phyloP scores from a whole-genome alignment of 1,140 invertebrate species.

The Pseudomyrmex gracilis region DNA sequence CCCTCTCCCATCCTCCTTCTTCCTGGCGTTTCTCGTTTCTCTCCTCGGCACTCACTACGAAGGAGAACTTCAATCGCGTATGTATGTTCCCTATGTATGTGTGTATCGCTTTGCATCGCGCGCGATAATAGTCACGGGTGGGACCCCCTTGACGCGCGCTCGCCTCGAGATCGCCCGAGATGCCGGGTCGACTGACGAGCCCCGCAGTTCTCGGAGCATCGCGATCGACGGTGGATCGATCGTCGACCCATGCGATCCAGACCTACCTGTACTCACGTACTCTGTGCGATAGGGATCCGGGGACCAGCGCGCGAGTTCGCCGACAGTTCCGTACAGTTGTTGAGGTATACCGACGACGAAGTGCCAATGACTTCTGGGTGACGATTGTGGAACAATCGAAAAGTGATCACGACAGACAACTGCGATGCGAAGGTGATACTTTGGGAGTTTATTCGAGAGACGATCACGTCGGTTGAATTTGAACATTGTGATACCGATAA shows the following conservation, averaged over 20 bases:
- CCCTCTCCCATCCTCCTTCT: slow-evolving; percentile 78
- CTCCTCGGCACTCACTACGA: slow-evolving; percentile 47
- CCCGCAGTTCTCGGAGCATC: slow-evolving; percentile 61
- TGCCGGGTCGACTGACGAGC: slow-evolving; percentile 34
- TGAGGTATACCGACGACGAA: neutral
- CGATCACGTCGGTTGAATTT: neutral
- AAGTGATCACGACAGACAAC: neutral
- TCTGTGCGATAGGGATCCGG: neutral
- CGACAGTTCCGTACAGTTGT: neutral
- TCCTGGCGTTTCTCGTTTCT: slow-evolving; percentile 60
- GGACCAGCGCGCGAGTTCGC: neutral
- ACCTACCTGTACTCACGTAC: neutral
- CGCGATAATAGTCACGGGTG: slow-evolving; percentile 79
- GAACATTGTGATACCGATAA: neutral
- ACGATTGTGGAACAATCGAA: neutral
- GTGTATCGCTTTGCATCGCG: slow-evolving; percentile 69
- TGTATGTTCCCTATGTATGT: too few species aligned
- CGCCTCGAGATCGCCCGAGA: slow-evolving; percentile 43
- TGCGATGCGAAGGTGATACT: neutral
- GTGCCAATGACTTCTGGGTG: neutral
- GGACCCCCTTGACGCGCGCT: slow-evolving; percentile 66
- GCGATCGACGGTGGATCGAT: slow-evolving; percentile 70
- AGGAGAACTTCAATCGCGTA: slow-evolving; percentile 63
- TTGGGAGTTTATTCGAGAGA: neutral
- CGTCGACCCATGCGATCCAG: slow-evolving; percentile 32